Conservation (phyloP, 2,888 invertebrate genomes). For the Herminia tarsipennalis region DNA sequence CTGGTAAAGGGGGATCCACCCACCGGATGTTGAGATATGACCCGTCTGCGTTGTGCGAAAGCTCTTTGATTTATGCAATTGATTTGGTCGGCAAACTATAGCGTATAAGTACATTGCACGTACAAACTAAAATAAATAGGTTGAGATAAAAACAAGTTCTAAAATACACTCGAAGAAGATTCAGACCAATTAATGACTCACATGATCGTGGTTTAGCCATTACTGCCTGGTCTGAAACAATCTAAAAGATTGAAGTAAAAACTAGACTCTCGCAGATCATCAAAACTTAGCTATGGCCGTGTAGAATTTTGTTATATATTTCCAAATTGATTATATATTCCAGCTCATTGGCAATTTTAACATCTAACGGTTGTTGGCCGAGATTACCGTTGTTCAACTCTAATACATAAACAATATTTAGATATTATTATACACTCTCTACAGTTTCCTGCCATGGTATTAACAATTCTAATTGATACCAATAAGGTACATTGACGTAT, state of each 20-base stretch:
- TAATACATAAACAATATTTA: constrained; percentile 56
- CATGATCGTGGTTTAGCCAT: constrained; percentile 8
- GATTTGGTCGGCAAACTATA: constrained; percentile 21
- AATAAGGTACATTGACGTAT: constrained; percentile 23
- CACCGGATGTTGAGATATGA: constrained; percentile 71
- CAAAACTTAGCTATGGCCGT: constrained; percentile 14
- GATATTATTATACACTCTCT: constrained; percentile 41
- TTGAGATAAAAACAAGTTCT: not conserved
- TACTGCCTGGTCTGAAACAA: not conserved
- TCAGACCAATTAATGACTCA: constrained; percentile 22
- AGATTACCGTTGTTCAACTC: constrained; percentile 55
- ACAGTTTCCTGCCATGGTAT: constrained; percentile 37
- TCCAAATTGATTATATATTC: constrained; percentile 45
- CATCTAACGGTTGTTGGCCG: constrained; percentile 51
- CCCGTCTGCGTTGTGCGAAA: constrained; percentile 58
- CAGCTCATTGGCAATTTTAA: constrained; percentile 53
- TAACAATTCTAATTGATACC: constrained; percentile 48
- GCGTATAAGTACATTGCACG: not conserved
- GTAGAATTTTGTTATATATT: constrained; percentile 33
- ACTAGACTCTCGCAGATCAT: constrained; percentile 19
- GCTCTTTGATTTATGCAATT: constrained; percentile 56
- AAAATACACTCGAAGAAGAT: too few species aligned
- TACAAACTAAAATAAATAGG: constrained; percentile 13
- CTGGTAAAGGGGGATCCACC: constrained; percentile 54
- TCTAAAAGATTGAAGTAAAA: constrained; percentile 11